A percentile compares a stretch with the other conserved stretches of the same genome.
Conservation (phyloP, 2,797 vertebrate species). For the Pangasius macronema region DNA sequence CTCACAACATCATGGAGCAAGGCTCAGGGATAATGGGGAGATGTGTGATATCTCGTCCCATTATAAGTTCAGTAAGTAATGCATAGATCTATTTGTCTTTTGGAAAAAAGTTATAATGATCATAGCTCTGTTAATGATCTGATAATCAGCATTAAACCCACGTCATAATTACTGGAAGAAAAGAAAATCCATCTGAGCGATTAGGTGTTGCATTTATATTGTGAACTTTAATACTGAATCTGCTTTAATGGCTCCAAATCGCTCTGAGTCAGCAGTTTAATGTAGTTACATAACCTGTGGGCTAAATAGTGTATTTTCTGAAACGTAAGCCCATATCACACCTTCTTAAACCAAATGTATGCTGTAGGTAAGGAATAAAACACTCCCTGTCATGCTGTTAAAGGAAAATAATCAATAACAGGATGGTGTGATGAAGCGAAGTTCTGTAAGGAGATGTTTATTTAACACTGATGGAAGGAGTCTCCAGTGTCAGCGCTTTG, state of each 20-base stretch:
- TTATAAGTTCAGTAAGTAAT: background rate
- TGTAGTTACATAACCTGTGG: background rate
- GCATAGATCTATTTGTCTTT: background rate
- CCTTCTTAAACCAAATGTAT: background rate
- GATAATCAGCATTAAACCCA: slow-evolving; percentile 3
- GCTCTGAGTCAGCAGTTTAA: background rate
- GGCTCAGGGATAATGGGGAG: background rate
- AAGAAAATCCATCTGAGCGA: background rate
- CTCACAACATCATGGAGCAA: background rate
- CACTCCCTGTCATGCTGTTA: background rate
- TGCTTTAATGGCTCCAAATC: background rate
- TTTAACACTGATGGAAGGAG: background rate
- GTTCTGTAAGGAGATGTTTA: background rate
- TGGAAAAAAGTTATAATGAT: background rate
- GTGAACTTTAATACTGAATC: background rate
- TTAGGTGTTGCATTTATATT: background rate
- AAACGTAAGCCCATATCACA: no score
- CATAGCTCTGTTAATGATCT: background rate
- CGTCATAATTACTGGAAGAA: background rate
- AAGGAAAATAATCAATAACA: background rate
- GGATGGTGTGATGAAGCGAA: background rate
- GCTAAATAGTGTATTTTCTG: background rate
- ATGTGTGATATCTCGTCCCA: background rate
- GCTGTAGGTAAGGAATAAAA: background rate
- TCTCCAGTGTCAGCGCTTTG: background rate